Conservation (phyloP, 2,888 invertebrate species). For the Mystacides longicornis region DNA sequence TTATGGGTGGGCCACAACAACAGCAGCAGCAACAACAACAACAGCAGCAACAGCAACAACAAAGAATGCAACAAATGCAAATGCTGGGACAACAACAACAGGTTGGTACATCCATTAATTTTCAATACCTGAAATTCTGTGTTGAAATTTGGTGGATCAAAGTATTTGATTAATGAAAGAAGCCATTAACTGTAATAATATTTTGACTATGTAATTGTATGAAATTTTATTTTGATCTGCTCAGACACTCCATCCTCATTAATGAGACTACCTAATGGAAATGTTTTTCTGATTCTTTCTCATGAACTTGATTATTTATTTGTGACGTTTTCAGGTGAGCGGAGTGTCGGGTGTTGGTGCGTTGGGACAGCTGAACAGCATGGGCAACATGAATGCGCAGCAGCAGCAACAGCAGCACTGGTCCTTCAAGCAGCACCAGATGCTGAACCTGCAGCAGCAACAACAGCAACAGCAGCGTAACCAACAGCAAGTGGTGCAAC, state of each 20-base stretch:
- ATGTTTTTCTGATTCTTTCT: too few relatives aligned
- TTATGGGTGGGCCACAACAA: constrained; percentile 59
- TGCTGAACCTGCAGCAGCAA: constrained; percentile 24
- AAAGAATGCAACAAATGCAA: constrained; percentile 33
- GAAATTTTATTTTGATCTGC: too few relatives aligned
- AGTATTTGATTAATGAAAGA: too few relatives aligned
- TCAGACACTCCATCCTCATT: too few relatives aligned
- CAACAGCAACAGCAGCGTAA: constrained; percentile 31
- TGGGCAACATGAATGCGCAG: constrained; percentile 24
- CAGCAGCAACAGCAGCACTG: constrained; percentile 32
- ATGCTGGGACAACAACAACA: constrained; percentile 34
- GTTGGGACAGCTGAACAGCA: constrained; percentile 32
- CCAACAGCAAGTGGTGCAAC: constrained; percentile 37
- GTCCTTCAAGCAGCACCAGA: constrained; percentile 25
- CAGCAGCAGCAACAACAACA: constrained; percentile 47
- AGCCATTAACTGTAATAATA: too few relatives aligned
- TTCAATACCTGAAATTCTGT: too few relatives aligned
- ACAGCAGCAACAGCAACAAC: constrained; percentile 45
- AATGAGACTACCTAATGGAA: too few relatives aligned
- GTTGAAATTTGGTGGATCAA: too few relatives aligned
- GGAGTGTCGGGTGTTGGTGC: constrained; percentile 30
- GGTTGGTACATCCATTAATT: too few relatives aligned
- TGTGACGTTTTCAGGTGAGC: constrained; percentile 22
- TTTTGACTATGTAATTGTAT: too few relatives aligned
- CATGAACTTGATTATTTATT: too few relatives aligned